phyloP scores from a whole-genome alignment of 2,797 vertebrate species.

The Dromococcyx pavoninus region DNA sequence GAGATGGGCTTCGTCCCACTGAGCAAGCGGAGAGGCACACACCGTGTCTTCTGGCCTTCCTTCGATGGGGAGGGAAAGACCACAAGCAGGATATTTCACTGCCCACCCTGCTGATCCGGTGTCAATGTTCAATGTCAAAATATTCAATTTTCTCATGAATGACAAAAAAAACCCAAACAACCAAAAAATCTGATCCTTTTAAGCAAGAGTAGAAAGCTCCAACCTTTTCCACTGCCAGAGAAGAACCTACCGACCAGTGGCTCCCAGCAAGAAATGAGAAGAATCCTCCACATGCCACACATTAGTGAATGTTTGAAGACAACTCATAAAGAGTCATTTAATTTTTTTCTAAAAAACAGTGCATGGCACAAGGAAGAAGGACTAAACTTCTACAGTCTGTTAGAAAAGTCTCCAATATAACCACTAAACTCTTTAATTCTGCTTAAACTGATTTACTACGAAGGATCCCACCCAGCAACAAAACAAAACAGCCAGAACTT shows the following conservation, averaged over 20 bases:
- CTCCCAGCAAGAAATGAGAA: background rate
- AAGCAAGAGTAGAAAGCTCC: background rate
- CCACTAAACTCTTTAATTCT: constrained; percentile 24
- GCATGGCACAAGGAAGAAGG: background rate
- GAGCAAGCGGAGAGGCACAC: background rate
- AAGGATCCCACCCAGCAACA: constrained; percentile 73
- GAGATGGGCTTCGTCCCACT: background rate
- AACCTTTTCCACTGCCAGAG: background rate
- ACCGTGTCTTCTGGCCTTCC: background rate
- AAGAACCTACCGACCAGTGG: background rate
- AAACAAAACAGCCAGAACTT: constrained; percentile 63
- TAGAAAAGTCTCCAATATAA: constrained; percentile 35
- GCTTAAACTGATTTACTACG: constrained; percentile 19
- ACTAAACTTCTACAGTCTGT: background rate
- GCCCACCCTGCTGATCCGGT: background rate
- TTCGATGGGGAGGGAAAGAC: background rate
- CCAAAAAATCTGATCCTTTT: background rate
- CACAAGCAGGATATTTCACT: background rate
- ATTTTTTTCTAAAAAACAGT: background rate
- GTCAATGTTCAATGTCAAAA: constrained; percentile 10
- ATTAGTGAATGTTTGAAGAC: background rate
- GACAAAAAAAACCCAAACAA: background rate
- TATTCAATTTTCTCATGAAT: background rate
- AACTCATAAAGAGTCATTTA: background rate
- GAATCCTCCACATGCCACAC: background rate